A percentile compares a stretch with the other conserved stretches of the same genome.
These are phyloP conservation scores for Ptychobarbus kaznakovi DNA, from an alignment of 2,797 vertebrate genomes.

Conservation along the genomic window DNA sequence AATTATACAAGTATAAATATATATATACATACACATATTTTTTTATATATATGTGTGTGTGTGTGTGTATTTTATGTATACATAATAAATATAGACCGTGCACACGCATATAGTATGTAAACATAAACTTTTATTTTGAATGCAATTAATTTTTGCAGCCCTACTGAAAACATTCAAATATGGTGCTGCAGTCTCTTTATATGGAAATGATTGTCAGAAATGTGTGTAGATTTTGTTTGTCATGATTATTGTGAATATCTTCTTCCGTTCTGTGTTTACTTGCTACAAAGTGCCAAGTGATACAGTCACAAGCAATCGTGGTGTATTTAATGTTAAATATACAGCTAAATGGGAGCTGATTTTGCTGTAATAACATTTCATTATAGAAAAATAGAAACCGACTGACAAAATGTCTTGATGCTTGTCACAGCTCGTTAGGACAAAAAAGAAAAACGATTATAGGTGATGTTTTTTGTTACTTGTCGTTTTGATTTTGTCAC, in stretches of 20 bases:
- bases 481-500: not conserved
- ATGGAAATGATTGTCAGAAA: not conserved
- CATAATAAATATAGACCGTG: not conserved
- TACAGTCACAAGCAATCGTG: not conserved
- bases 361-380: not conserved
- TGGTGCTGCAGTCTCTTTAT: not conserved
- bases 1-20: too few relatives aligned
- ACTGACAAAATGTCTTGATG: not conserved
- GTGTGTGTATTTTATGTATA: too few relatives aligned
- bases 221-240: not conserved
- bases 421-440: not conserved
- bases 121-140: not conserved
- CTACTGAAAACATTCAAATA: not conserved
- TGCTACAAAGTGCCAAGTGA: not conserved
- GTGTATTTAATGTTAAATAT: not conserved
- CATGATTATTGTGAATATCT: not conserved
- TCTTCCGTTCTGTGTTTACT: not conserved
- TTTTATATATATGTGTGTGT: too few relatives aligned
- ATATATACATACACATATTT: too few relatives aligned
- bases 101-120: not conserved
- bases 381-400: not conserved
- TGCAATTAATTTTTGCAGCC: not conserved
- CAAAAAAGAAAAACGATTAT: not conserved
- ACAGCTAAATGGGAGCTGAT: not conserved
- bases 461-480: not conserved